A percentile compares a stretch with the other conserved stretches of the same genome.
Evolutionary conservation across 2,113 vertebrate species (phyloP).

Genomic region (Bettongia penicillata): DNA sequence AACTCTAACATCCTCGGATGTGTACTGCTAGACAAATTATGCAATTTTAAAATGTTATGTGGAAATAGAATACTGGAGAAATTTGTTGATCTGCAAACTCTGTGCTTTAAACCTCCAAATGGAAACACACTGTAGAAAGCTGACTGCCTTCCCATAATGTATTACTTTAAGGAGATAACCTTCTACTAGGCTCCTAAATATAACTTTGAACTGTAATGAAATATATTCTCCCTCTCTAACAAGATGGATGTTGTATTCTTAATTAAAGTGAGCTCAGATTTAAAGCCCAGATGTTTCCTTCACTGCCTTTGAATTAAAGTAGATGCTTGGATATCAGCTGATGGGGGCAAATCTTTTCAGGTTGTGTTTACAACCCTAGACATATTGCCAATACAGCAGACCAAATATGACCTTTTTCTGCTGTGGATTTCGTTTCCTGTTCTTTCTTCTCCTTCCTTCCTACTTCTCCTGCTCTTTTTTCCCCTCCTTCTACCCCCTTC

Average conservation of each 20-base stretch:
- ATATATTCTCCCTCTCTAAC: constrained; percentile 53
- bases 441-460: neutral
- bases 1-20: constrained; percentile 20
- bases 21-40: constrained; percentile 14
- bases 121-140: constrained; percentile 11
- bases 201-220: constrained; percentile 62
- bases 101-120: constrained; percentile 46
- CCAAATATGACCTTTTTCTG: neutral
- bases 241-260: constrained; percentile 68
- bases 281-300: constrained; percentile 63
- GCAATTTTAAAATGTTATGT: constrained; percentile 49
- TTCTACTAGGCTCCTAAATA: constrained; percentile 51
- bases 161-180: constrained; percentile 47
- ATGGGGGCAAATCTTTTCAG: constrained; percentile 63
- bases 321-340: constrained; percentile 16
- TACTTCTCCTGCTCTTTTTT: neutral
- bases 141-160: constrained; percentile 31
- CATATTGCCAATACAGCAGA: neutral
- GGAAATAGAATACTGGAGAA: constrained; percentile 48
- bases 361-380: constrained; percentile 35
- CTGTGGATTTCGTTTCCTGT: neutral
- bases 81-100: constrained; percentile 33
- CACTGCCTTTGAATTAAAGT: constrained; percentile 73
- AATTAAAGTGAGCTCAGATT: constrained; percentile 70
- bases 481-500: too few species aligned